These are phyloP conservation scores for Cenopis cana DNA, from an alignment of 2,888 invertebrate species.

Conservation along the genomic window DNA sequence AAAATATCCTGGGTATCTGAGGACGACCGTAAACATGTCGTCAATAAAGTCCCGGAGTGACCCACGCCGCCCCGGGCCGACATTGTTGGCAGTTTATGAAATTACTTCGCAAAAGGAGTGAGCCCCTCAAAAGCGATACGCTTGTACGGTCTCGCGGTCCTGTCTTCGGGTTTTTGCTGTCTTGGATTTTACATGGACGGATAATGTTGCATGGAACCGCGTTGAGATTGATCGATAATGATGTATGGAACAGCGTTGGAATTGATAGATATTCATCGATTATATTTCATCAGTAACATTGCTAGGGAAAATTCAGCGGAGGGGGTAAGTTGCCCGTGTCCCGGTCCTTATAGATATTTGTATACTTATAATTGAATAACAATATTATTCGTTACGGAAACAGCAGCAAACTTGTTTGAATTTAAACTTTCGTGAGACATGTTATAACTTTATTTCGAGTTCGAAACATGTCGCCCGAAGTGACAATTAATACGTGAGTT, in stretches of 20 bases:
- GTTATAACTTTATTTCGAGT: no score
- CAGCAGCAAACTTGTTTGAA: no score
- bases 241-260: not conserved
- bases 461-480: no score
- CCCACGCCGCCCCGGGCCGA: slow-evolving; percentile 58
- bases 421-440: no score
- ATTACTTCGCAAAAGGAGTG: slow-evolving; percentile 64
- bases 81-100: slow-evolving; percentile 70
- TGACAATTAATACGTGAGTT: no score
- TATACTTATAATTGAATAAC: no score
- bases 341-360: no score
- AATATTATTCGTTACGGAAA: no score
- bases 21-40: slow-evolving; percentile 66
- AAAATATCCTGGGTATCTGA: slow-evolving; percentile 54
- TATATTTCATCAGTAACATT: not conserved
- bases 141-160: slow-evolving; percentile 47
- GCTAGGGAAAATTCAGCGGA: not conserved
- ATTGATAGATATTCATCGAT: not conserved
- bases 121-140: slow-evolving; percentile 58
- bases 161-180: slow-evolving; percentile 7
- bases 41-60: slow-evolving; percentile 67
- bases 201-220: not conserved
- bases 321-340: not conserved
- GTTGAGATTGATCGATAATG: not conserved
- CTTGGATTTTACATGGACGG: slow-evolving; percentile 19